phyloP scores from a whole-genome alignment of 2,797 vertebrate genomes.

The Jordanella pulchra region DNA sequence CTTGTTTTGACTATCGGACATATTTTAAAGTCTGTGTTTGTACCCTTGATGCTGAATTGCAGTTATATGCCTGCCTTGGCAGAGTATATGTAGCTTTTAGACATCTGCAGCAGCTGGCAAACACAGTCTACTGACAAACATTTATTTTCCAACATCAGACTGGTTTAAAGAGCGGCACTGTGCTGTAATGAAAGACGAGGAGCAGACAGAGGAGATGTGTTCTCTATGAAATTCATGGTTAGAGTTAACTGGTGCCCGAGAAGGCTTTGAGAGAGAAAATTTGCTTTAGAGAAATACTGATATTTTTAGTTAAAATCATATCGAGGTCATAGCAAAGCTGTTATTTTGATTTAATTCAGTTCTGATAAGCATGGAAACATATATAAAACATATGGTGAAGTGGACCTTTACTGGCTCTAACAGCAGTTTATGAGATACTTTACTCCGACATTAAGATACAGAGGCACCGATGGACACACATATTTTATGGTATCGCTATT shows the following conservation, averaged over 20 bases:
- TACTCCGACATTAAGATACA: slow-evolving; percentile 21
- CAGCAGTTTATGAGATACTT: slow-evolving; percentile 21
- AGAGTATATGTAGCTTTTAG: slow-evolving; percentile 53
- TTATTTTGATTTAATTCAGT: neutral
- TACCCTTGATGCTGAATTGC: slow-evolving; percentile 45
- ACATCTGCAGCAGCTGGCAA: slow-evolving; percentile 58
- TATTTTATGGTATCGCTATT: slow-evolving; percentile 15
- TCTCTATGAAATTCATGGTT: slow-evolving; percentile 26
- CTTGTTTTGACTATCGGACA: slow-evolving; percentile 4
- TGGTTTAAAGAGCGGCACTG: slow-evolving; percentile 21
- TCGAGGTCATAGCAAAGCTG: neutral
- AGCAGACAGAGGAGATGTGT: slow-evolving; percentile 27
- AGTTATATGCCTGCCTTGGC: slow-evolving; percentile 34
- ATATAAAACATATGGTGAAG: slow-evolving; percentile 42
- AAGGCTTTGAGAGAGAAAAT: slow-evolving; percentile 9
- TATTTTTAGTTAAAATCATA: neutral
- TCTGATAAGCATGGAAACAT: slow-evolving; percentile 25
- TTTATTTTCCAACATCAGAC: slow-evolving; percentile 45
- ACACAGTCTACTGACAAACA: slow-evolving; percentile 52
- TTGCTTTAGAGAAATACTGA: slow-evolving; percentile 1
- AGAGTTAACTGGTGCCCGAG: slow-evolving; percentile 19
- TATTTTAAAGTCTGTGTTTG: slow-evolving; percentile 9
- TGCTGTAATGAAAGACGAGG: slow-evolving; percentile 49
- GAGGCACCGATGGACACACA: slow-evolving; percentile 26
- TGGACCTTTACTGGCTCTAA: slow-evolving; percentile 28